These are phyloP conservation scores for Mastacembelus armatus DNA, from an alignment of 2,797 vertebrate genomes.

Conservation along the genomic window DNA sequence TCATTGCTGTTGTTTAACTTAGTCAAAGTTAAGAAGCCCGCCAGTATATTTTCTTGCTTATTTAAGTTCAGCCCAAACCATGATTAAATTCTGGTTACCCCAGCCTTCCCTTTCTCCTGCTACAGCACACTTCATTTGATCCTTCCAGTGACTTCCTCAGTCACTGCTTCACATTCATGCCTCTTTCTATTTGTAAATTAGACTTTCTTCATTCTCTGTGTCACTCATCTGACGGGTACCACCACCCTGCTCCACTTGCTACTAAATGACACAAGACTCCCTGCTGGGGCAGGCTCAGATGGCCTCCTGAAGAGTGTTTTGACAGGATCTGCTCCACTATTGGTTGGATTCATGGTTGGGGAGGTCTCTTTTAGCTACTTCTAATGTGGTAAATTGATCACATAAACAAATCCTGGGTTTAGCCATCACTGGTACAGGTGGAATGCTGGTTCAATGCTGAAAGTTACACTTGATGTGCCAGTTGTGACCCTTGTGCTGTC, in stretches of 20 bases:
- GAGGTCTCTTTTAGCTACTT: conserved; percentile 10
- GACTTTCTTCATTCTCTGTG: background rate
- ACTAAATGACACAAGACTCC: conserved; percentile 10
- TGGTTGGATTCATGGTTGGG: background rate
- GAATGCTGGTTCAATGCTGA: too few species aligned
- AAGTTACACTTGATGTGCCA: background rate
- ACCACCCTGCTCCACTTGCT: conserved; percentile 20
- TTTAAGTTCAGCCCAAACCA: too few species aligned
- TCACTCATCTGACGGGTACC: conserved; percentile 3
- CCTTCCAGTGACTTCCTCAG: background rate
- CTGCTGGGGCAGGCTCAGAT: background rate
- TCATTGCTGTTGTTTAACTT: background rate
- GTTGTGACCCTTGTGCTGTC: conserved; percentile 3
- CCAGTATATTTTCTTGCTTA: too few species aligned
- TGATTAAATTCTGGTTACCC: too few species aligned
- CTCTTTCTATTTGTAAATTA: conserved; percentile 24
- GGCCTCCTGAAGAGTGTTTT: conserved; percentile 14
- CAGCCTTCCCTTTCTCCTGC: background rate
- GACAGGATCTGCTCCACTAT: conserved; percentile 16
- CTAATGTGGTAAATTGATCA: background rate
- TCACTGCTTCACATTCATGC: background rate
- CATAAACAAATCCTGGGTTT: conserved; percentile 12
- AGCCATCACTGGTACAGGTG: background rate
- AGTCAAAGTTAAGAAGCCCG: too few species aligned
- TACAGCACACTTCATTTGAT: background rate